Percentiles rank a stretch among this genome's conserved stretches.
phyloP scores from a whole-genome alignment of 2,888 invertebrate genomes.

The Apotomis betuletana region DNA sequence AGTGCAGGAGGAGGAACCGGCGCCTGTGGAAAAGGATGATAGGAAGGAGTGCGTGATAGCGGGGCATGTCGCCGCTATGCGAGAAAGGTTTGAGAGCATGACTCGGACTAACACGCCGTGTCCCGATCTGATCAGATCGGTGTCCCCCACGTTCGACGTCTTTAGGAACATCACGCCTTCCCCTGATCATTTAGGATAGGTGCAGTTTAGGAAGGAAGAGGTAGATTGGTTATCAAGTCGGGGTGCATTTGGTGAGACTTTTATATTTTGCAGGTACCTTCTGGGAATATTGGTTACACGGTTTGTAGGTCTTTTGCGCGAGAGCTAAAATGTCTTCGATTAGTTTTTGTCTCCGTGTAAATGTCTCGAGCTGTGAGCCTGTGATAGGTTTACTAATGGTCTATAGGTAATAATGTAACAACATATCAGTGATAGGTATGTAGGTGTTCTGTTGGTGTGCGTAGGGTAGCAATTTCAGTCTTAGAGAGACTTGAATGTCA shows the following conservation, averaged over 20 bases:
- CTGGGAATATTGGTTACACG: not conserved
- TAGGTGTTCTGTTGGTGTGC: not conserved
- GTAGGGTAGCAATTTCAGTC: not conserved
- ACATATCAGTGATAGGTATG: not conserved
- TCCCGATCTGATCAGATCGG: conserved; percentile 63
- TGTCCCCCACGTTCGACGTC: conserved; percentile 65
- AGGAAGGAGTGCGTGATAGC: conserved; percentile 67
- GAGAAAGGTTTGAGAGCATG: conserved; percentile 79
- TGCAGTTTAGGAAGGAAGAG: conserved; percentile 16
- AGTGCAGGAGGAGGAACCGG: conserved; percentile 51
- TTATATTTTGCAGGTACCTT: not conserved
- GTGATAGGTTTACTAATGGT: not conserved
- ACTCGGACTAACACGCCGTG: conserved; percentile 75
- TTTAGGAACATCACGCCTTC: conserved; percentile 68
- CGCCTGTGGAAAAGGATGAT: conserved; percentile 57
- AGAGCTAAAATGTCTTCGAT: not conserved
- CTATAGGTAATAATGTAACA: conserved; percentile 7
- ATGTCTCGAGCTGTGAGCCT: not conserved
- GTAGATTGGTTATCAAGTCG: conserved; percentile 14
- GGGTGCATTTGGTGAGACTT: not conserved
- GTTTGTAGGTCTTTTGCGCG: not conserved
- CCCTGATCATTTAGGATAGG: conserved; percentile 64
- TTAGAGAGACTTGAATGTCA: conserved; percentile 4
- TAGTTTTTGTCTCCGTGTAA: not conserved
- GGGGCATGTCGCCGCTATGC: conserved; percentile 81